A percentile compares a stretch with the other conserved stretches of the same genome.
Evolutionary conservation across 2,888 invertebrate species (phyloP).

Genomic region (Cordilura impudica): DNA sequence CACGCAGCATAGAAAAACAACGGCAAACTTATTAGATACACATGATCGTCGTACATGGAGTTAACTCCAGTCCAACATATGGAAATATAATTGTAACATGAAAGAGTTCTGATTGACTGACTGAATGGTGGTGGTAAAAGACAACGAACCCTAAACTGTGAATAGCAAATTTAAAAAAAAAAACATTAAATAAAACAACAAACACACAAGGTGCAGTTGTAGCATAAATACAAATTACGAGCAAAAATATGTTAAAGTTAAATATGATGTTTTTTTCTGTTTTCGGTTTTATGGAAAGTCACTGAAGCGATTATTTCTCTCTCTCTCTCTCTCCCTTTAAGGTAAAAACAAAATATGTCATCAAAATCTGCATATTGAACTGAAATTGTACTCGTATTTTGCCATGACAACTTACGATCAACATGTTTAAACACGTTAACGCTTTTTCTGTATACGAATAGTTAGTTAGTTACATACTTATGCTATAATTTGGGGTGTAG

Average conservation of each 20-base stretch:
- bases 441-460: too few relatives aligned
- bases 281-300: constrained; percentile 37
- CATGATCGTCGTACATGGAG: constrained; percentile 22
- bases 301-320: constrained; percentile 44
- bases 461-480: too few relatives aligned
- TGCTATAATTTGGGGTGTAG: constrained; percentile 46
- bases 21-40: constrained; percentile 42
- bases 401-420: constrained; percentile 35
- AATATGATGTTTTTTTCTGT: neutral
- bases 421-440: neutral
- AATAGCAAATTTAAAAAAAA: constrained; percentile 30
- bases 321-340: neutral
- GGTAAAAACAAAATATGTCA: neutral
- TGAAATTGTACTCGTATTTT: constrained; percentile 13
- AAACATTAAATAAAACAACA: too few relatives aligned
- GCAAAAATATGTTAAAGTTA: neutral
- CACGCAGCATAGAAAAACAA: constrained; percentile 54
- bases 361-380: constrained; percentile 36
- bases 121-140: constrained; percentile 14
- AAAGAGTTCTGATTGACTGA: constrained; percentile 23
- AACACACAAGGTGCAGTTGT: constrained; percentile 52
- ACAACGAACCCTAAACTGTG: constrained; percentile 58
- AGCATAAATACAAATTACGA: constrained; percentile 7
- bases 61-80: constrained; percentile 17
- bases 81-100: constrained; percentile 1